Evolutionary conservation across 2,113 vertebrate species (phyloP), one percentile per base, ranked within the genome.

Genomic region (Lepisosteus oculatus): DNA sequence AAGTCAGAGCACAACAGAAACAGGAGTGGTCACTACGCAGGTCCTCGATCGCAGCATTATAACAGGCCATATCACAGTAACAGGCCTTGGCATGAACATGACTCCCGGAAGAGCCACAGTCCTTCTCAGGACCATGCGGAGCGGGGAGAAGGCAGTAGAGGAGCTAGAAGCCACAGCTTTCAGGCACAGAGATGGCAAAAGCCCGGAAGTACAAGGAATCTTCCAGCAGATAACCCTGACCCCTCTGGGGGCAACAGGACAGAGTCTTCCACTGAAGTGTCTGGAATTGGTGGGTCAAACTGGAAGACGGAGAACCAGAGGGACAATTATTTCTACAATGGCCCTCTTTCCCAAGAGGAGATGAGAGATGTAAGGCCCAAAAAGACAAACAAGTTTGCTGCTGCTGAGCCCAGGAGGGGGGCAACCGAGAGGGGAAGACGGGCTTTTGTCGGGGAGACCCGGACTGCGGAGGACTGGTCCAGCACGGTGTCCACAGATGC

Each of bases 181-280:
- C 92, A 85, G 72, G 85, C 62, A 77, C 88, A 93, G 54, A 86
- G 89, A 43, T 88, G 91, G 83, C 92, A 93, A 69, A 94, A 89
- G 67, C 77, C 90, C 67, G 91, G 79, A 84, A 88, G 77, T 47
- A 93, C 94, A 41, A 81, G 81, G 43, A 41, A 80, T 0, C 84
- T 75, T 75, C 63, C 78, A 63, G 81, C 79, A 84, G 83, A 77
- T 65, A 88, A 86, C 43, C 56, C 15, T 44, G 69, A 74, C 57
- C 76, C 68, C 14, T 6, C 41, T 56, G 14, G 2, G 4, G 73
- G 72, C 66, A 63, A 41, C 7, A 56, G 71, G 11, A 15, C 65
- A 8, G 74, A 73, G 51, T 66, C 74, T 71, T 57, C 75, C 17
- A 55, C 45, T 61, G 76, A 78, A 56, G 80, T 79, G 72, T 67